A percentile compares a stretch with the other conserved stretches of the same genome.
Evolutionary conservation across 2,797 vertebrate species (phyloP).

Genomic region (Alcedo quadribrachys): DNA sequence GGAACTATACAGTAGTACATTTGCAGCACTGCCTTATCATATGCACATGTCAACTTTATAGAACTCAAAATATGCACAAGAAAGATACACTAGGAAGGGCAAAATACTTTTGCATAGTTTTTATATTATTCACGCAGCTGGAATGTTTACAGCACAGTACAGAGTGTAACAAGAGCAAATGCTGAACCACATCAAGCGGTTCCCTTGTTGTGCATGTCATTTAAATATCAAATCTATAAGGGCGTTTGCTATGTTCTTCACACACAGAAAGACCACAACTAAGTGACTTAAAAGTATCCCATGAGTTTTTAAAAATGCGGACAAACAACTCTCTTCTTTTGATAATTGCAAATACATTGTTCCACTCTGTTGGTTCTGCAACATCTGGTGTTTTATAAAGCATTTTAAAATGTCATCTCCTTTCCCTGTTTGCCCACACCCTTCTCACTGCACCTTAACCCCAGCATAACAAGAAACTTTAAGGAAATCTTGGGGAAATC

Average conservation of each 20-base stretch:
- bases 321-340: slow-evolving; percentile 72
- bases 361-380: slow-evolving; percentile 59
- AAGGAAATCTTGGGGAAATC: slow-evolving; percentile 12
- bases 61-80: neutral
- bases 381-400: slow-evolving; percentile 73
- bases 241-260: slow-evolving; percentile 62
- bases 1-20: slow-evolving; percentile 60
- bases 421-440: slow-evolving; percentile 13
- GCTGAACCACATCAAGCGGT: slow-evolving; percentile 74
- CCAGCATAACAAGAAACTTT: slow-evolving; percentile 22
- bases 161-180: slow-evolving; percentile 71
- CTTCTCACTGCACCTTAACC: slow-evolving; percentile 49
- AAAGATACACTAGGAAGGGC: slow-evolving; percentile 48
- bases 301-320: slow-evolving; percentile 70
- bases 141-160: slow-evolving; percentile 78
- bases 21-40: slow-evolving; percentile 61
- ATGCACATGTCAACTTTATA: slow-evolving; percentile 61
- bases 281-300: slow-evolving; percentile 72
- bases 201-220: slow-evolving; percentile 69
- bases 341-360: slow-evolving; percentile 70
- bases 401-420: slow-evolving; percentile 65
- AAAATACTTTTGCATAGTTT: slow-evolving; percentile 68
- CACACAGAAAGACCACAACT: slow-evolving; percentile 74
- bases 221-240: slow-evolving; percentile 75
- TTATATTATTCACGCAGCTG: slow-evolving; percentile 73